Conservation (phyloP, 2,797 vertebrate genomes). For the Pteropus rufus region DNA sequence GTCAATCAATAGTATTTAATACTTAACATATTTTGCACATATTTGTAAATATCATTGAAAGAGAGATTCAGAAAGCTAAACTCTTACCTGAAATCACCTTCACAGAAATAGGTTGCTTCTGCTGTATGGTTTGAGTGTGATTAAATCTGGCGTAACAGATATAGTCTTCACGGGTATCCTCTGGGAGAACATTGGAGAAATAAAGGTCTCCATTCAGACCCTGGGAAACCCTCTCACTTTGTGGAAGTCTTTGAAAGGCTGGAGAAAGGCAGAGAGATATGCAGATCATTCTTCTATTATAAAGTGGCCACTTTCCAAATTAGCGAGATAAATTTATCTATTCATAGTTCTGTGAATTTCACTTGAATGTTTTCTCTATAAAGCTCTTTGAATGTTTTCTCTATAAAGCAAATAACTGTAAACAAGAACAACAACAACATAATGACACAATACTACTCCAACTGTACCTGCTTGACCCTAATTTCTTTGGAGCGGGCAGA, state of each 20-base stretch:
- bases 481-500: background rate
- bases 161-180: conserved; percentile 95
- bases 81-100: conserved; percentile 94
- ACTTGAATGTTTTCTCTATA: background rate
- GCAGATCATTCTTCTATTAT: background rate
- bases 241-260: conserved; percentile 96
- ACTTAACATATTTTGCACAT: background rate
- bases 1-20: background rate
- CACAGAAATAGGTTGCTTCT: conserved; percentile 97
- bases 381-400: background rate
- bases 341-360: background rate
- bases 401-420: background rate
- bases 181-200: conserved; percentile 93
- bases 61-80: conserved; percentile 32
- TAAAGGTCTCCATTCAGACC: conserved; percentile 97
- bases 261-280: conserved; percentile 50
- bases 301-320: background rate
- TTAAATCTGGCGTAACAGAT: conserved; percentile 99
- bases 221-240: conserved; percentile 94
- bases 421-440: background rate
- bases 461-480: background rate
- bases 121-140: conserved; percentile 98
- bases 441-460: background rate
- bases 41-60: background rate
- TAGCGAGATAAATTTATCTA: background rate